Evolutionary conservation across 2,113 vertebrate species (phyloP), one percentile per base, ranked within the genome.

Genomic region (Hippolais icterina): DNA sequence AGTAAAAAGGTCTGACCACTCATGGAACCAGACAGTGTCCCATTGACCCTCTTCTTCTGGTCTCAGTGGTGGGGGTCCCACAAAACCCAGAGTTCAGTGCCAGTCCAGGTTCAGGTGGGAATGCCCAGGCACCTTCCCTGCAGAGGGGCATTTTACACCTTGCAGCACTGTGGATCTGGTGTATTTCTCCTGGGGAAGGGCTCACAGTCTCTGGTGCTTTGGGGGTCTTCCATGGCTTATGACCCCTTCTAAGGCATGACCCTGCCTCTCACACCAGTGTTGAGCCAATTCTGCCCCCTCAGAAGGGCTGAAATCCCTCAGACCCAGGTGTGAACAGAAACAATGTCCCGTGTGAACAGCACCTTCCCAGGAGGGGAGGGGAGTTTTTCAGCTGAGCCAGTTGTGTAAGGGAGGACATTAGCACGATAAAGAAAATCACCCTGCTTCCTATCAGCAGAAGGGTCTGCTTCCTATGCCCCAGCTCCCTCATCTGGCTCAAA

Each of bases 181-280:
- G 22, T 3, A 4, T 21, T 83, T 6, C n/a, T 24, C 28, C 1
- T 0, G 31, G 18, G 49, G 69, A 39, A 54, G 28, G 59, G 19
- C 41, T 74, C 41, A n/a, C 59, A 28, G 18, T 18, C 41, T n/a
- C 2, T 6, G 9, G 11, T 2, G 4, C 50, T 65, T 41, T 1
- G 2, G 29, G 19, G 6, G 4, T 63, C 22, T 27, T 27, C 0
- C 5, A 6, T 63, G 66, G 37, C 47, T 54, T 23, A 11, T 54
- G 50, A 24, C 8, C 29, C 42, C 24, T n/a, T n/a, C 60, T n/a
- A 19, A 54, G 82, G 12, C 35, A 24, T 1, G 29, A 9, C 15
- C n/a, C 50, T 24, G 31, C 24, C 50, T 21, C 52, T 49, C 29
- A 24, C 0, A 0, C 24, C 12, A 2, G 42, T 15, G 8, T 16